Percentiles rank a stretch among this genome's conserved stretches.
These are phyloP conservation scores for Eidolon helvum DNA, from an alignment of 2,113 vertebrate species.

Conservation along the genomic window DNA sequence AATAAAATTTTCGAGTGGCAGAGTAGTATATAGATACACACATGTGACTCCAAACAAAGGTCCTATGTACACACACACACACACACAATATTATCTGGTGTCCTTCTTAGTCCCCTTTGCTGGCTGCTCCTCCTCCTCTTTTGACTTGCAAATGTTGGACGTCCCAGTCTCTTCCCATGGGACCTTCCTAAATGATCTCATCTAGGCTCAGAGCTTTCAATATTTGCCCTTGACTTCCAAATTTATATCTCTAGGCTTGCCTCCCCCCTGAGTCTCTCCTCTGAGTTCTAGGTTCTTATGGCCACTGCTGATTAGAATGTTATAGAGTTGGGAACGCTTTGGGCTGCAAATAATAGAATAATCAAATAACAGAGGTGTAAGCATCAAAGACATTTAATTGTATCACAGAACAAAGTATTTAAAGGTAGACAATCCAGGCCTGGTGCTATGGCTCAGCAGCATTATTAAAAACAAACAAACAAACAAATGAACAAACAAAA, in stretches of 20 bases:
- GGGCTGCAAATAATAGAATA: background rate
- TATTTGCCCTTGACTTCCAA: background rate
- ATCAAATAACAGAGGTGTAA: background rate
- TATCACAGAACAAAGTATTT: background rate
- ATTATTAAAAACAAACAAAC: background rate
- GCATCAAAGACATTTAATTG: background rate
- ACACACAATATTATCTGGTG: background rate
- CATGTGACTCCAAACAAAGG: background rate
- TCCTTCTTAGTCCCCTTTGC: background rate
- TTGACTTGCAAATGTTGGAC: background rate
- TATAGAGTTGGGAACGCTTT: background rate
- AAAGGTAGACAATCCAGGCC: background rate
- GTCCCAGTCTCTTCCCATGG: background rate
- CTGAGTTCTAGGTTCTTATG: background rate
- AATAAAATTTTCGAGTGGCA: background rate
- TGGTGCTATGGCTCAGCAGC: background rate
- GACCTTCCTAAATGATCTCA: no score
- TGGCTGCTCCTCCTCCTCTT: background rate
- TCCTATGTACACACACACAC: fast-evolving
- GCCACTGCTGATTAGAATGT: background rate
- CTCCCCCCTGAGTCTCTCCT: background rate
- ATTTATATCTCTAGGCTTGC: background rate
- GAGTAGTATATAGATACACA: no score
- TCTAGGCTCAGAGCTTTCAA: background rate
- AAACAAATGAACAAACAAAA: background rate